A percentile compares a stretch with the other conserved stretches of the same genome.
Conservation (phyloP, 2,888 invertebrate genomes). For the Cantharis rufa region DNA sequence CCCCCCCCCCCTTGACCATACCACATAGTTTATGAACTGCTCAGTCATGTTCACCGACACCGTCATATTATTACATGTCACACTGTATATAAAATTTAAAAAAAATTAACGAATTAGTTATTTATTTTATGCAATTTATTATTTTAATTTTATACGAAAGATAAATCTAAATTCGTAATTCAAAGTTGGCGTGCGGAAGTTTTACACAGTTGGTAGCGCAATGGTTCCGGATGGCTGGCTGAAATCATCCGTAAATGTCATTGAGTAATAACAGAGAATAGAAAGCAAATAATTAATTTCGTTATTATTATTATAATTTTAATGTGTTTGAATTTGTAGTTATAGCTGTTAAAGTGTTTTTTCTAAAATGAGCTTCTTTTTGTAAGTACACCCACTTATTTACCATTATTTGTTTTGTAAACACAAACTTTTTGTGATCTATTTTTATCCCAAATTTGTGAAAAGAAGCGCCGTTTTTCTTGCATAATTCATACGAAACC, state of each 20-base stretch:
- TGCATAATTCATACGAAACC: constrained; percentile 3
- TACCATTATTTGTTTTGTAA: constrained; percentile 4
- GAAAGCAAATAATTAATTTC: constrained; percentile 15
- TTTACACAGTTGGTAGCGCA: constrained; percentile 6
- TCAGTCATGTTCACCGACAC: too few relatives aligned
- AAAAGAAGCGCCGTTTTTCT: neutral
- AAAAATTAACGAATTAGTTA: neutral
- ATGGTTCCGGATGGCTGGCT: constrained; percentile 35
- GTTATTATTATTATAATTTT: constrained; percentile 1
- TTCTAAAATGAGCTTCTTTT: constrained; percentile 65
- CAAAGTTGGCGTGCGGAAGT: neutral
- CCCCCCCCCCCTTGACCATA: too few relatives aligned
- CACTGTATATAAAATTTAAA: neutral
- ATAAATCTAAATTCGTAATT: neutral
- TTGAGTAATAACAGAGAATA: constrained; percentile 41
- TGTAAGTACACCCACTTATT: constrained; percentile 59
- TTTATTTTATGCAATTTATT: neutral
- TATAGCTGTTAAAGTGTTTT: constrained; percentile 10
- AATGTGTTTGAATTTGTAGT: constrained; percentile 15
- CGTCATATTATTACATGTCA: neutral
- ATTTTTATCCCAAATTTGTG: constrained; percentile 35
- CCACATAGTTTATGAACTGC: too few relatives aligned
- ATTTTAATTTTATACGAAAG: neutral
- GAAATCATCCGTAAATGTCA: constrained; percentile 45
- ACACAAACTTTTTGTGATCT: constrained; percentile 27